phyloP scores from a whole-genome alignment of 2,888 invertebrate species.

The Mystacides longicornis region DNA sequence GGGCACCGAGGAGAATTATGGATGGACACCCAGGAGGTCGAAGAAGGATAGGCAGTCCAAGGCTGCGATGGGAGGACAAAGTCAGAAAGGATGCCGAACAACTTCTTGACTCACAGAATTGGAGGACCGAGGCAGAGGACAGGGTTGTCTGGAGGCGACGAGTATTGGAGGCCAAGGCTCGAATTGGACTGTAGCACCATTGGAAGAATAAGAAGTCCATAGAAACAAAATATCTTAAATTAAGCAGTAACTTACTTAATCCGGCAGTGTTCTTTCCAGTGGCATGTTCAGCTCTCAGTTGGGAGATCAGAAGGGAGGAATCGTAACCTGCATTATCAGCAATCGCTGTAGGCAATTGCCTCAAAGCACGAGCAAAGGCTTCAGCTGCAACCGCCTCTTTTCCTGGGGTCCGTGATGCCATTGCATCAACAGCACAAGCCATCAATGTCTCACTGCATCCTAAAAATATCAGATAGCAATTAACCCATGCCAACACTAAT shows the following conservation, averaged over 20 bases:
- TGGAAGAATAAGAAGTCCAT: too few relatives aligned
- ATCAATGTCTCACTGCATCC: constrained; percentile 92
- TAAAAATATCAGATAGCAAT: neutral
- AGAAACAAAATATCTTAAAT: neutral
- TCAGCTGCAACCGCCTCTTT: constrained; percentile 98
- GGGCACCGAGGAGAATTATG: too few relatives aligned
- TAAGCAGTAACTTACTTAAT: constrained; percentile 50
- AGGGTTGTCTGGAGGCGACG: too few relatives aligned
- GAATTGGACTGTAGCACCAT: too few relatives aligned
- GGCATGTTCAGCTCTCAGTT: constrained; percentile 85
- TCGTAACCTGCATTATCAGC: constrained; percentile 99
- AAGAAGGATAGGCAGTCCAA: too few relatives aligned
- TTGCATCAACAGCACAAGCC: constrained; percentile 83
- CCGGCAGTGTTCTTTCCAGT: constrained; percentile 71
- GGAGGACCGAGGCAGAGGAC: too few relatives aligned
- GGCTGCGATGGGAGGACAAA: too few relatives aligned
- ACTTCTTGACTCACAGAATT: too few relatives aligned
- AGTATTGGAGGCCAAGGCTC: too few relatives aligned
- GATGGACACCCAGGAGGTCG: too few relatives aligned
- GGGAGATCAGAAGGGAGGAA: constrained; percentile 89
- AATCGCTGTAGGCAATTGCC: constrained; percentile 87
- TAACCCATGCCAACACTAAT: too few relatives aligned
- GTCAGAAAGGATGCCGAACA: too few relatives aligned
- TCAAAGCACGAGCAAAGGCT: constrained; percentile 82
- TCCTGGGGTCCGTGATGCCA: constrained; percentile 83